Evolutionary conservation across 2,888 invertebrate species (phyloP).

Genomic region (Eupithecia exiguata): DNA sequence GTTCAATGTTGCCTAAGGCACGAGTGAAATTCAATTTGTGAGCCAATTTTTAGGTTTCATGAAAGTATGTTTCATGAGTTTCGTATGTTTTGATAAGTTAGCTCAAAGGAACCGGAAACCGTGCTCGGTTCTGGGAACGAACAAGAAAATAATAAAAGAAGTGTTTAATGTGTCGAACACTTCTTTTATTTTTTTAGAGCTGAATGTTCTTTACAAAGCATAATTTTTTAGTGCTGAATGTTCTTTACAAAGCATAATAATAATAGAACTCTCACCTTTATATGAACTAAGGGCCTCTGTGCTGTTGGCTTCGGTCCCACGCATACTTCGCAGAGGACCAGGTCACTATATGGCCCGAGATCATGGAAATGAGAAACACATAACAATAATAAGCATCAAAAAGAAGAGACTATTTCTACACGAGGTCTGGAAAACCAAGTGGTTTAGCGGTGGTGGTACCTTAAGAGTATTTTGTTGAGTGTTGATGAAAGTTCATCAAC

Average conservation of each 20-base stretch:
- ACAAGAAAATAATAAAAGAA: too few species aligned
- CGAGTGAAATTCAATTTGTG: background rate
- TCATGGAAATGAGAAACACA: too few species aligned
- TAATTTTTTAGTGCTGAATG: background rate
- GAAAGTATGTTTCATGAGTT: conserved; percentile 1
- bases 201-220: background rate
- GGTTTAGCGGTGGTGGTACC: too few species aligned
- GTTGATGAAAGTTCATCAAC: too few species aligned
- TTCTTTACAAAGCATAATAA: background rate
- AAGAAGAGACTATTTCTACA: background rate
- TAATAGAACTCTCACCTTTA: too few species aligned
- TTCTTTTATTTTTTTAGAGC: too few species aligned
- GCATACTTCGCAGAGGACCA: too few species aligned
- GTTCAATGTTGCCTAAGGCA: background rate
- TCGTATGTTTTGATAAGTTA: background rate
- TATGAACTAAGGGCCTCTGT: too few species aligned
- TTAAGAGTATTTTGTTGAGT: too few species aligned
- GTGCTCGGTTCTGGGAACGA: background rate
- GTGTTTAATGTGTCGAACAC: too few species aligned
- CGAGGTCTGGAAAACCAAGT: background rate
- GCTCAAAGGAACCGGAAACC: background rate
- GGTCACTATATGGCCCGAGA: too few species aligned
- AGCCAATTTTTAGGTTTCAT: background rate
- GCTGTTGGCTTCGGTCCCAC: too few species aligned
- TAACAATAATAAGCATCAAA: background rate